Conservation (phyloP, 2,888 invertebrate species). For the Fragum whitleyi region DNA sequence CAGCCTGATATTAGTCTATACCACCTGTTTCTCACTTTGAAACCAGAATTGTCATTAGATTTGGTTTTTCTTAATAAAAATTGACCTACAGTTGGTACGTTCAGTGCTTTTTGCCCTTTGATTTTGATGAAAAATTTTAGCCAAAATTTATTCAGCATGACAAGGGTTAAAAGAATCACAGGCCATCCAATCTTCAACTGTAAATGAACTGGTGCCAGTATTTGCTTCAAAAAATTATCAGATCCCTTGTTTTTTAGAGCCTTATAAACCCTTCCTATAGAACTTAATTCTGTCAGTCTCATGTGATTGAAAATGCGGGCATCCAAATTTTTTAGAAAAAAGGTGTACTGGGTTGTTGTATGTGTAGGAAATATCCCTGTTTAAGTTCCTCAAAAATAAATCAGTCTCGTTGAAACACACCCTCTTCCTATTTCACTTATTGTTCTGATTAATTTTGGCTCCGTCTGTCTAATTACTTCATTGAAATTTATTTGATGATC, state of each 20-base stretch:
- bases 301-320: slow-evolving; percentile 34
- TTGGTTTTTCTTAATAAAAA: too few species aligned
- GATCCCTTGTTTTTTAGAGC: slow-evolving; percentile 33
- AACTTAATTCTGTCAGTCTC: neutral
- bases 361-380: slow-evolving; percentile 23
- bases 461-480: slow-evolving; percentile 42
- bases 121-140: too few species aligned
- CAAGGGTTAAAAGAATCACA: slow-evolving; percentile 53
- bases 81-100: too few species aligned
- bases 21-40: too few species aligned
- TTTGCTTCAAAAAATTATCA: slow-evolving; percentile 38
- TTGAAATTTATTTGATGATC: slow-evolving; percentile 33
- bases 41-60: too few species aligned
- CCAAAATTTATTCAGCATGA: too few species aligned
- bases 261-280: slow-evolving; percentile 18
- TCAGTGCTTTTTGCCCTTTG: too few species aligned
- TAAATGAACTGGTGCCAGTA: slow-evolving; percentile 39
- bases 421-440: slow-evolving; percentile 40
- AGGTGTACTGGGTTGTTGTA: slow-evolving; percentile 28
- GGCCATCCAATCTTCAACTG: slow-evolving; percentile 45
- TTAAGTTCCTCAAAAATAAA: slow-evolving; percentile 32
- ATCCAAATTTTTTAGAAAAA: slow-evolving; percentile 47
- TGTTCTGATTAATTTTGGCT: slow-evolving; percentile 38
- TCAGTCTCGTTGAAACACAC: slow-evolving; percentile 32
- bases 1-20: too few species aligned